Evolutionary conservation across 2,797 vertebrate genomes (phyloP).

Genomic region (Lagorchestes hirsutus): DNA sequence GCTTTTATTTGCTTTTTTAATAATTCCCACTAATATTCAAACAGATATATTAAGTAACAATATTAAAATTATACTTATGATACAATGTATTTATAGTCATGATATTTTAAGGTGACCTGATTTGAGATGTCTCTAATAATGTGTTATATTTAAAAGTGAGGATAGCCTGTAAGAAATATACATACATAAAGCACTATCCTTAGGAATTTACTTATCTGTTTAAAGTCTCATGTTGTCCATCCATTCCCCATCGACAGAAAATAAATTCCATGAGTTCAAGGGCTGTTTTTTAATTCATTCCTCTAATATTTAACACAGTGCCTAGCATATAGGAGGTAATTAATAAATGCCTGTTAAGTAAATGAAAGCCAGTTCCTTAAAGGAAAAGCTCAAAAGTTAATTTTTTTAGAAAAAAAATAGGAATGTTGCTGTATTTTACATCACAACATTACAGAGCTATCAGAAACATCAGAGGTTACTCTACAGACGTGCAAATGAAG

Average conservation of each 20-base stretch:
- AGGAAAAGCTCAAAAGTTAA: background rate
- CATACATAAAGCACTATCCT: background rate
- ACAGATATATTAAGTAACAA: background rate
- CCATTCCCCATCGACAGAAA: background rate
- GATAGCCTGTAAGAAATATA: background rate
- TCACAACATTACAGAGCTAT: background rate
- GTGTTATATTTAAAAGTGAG: background rate
- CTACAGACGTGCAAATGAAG: background rate
- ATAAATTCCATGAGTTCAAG: background rate
- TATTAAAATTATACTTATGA: background rate
- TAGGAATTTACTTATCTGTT: background rate
- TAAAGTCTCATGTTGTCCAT: background rate
- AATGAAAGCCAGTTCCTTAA: background rate
- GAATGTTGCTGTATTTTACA: background rate
- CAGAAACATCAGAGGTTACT: background rate
- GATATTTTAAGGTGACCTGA: background rate
- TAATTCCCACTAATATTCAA: background rate
- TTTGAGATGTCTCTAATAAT: background rate
- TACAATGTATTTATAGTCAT: too few relatives aligned
- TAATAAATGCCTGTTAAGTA: background rate
- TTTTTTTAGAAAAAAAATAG: background rate
- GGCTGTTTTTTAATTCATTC: background rate
- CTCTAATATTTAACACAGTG: background rate
- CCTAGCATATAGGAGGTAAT: background rate
- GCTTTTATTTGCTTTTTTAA: background rate